These are phyloP conservation scores for Setipinna tenuifilis DNA, from an alignment of 2,797 vertebrate species.

Conservation along the genomic window DNA sequence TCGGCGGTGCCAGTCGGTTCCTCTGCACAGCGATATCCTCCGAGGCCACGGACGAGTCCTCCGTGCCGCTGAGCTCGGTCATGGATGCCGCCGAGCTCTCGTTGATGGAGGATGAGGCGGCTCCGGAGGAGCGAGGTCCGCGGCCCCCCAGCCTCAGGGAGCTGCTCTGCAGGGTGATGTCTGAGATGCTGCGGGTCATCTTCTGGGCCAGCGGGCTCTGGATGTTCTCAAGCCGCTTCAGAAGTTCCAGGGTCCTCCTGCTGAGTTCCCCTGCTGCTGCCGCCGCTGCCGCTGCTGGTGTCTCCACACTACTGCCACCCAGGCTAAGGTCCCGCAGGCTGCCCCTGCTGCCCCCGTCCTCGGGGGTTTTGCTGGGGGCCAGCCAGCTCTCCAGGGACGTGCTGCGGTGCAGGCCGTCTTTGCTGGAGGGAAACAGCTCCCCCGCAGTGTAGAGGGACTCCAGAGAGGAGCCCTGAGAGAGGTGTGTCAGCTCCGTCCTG, in stretches of 20 bases:
- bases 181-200: constrained; percentile 93
- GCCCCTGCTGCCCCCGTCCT: constrained; percentile 80
- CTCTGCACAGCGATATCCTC: constrained; percentile 85
- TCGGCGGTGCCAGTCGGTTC: constrained; percentile 77
- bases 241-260: constrained; percentile 92
- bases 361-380: constrained; percentile 79
- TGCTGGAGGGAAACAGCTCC: constrained; percentile 78
- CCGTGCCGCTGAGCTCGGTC: constrained; percentile 91
- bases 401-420: constrained; percentile 81
- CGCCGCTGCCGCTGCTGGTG: constrained; percentile 70
- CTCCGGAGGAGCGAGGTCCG: constrained; percentile 65
- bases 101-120: constrained; percentile 79
- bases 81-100: constrained; percentile 89
- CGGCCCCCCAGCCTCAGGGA: constrained; percentile 72
- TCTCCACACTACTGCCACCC: constrained; percentile 74
- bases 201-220: constrained; percentile 85
- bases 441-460: constrained; percentile 86
- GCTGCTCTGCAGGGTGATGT: constrained; percentile 85
- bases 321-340: constrained; percentile 80
- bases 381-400: constrained; percentile 90
- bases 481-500: constrained; percentile 63
- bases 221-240: constrained; percentile 94
- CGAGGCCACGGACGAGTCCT: constrained; percentile 90
- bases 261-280: constrained; percentile 89
- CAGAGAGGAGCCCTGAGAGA: constrained; percentile 83